These are phyloP conservation scores for Ditula angustiorana DNA, from an alignment of 2,888 invertebrate genomes.

Conservation along the genomic window DNA sequence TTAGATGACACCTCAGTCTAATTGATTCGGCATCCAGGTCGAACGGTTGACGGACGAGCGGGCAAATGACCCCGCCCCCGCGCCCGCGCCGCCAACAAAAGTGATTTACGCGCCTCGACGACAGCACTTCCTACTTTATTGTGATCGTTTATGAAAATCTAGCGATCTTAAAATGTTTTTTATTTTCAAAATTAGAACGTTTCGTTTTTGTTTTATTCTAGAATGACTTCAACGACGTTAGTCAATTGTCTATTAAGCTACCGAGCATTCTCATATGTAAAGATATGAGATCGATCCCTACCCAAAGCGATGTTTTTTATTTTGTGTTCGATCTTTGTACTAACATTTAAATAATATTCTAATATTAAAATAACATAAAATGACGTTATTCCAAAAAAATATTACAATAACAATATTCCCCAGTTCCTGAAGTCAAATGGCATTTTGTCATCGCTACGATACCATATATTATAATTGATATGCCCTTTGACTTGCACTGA, in stretches of 20 bases:
- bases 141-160: constrained; percentile 7
- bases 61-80: constrained; percentile 69
- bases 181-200: neutral
- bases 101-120: constrained; percentile 74
- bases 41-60: constrained; percentile 73
- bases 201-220: neutral
- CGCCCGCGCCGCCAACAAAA: constrained; percentile 56
- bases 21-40: constrained; percentile 76
- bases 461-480: constrained; percentile 5
- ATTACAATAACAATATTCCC: neutral
- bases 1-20: constrained; percentile 55
- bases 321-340: too few relatives aligned
- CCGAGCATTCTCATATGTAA: too few relatives aligned
- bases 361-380: too few relatives aligned
- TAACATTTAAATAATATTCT: too few relatives aligned
- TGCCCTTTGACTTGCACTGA: constrained; percentile 8
- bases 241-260: too few relatives aligned
- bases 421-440: neutral
- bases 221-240: neutral
- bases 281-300: too few relatives aligned
- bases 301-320: too few relatives aligned
- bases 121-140: constrained; percentile 76
- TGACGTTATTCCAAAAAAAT: neutral
- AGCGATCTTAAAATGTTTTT: neutral
- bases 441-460: constrained; percentile 1